Evolutionary conservation across 1,140 invertebrate genomes (phyloP), one percentile per base, ranked within the genome.

Genomic region (Drosophila grimshawi): DNA sequence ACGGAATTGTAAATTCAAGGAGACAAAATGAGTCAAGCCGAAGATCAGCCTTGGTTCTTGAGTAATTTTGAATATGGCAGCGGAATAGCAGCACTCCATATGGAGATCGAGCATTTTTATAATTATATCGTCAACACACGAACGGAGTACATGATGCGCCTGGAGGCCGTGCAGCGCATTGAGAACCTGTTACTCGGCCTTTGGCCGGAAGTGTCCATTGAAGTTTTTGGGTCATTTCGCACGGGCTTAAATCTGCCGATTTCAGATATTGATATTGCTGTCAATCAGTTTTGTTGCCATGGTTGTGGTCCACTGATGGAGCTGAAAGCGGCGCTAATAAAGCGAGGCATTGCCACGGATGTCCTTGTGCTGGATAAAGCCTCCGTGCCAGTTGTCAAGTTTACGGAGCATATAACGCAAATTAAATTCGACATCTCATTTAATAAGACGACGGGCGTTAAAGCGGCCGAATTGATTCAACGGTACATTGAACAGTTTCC

Each of bases 401-500:
- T 86, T 7, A 86, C 82, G 3, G 82, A 86, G 6, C 55, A 52
- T 5, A 30, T 78, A 30, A 81, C 82, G 0, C 70, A 67, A 8
- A 61, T 86, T 10, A 86, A 86, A 35, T 86, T 86, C 27, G 82
- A 86, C 30, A 78, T 86, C 3, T 72, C 75, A 3, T 86, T 86
- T 8, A 86, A 86, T 59, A 80, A 57, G 8, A 63, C 41, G 2
- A 69, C 81, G 0, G 82, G 82, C 2, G 78, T 86, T 0, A 46
- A 79, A 35, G 82, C 82, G 3, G 82, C 82, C 2, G 76, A 86
- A 7, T 39, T 86, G 33, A 69, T 86, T 1, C 75, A 52, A 35
- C 63, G 39, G 4, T 86, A 66, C 5, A 86, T 79, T 3, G 32
- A 43, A 0, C 43, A 81, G 45, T 86, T 66, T 7, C 82, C 82